Evolutionary conservation across 2,888 invertebrate species (phyloP), one percentile per base, ranked within the genome.

Genomic region (Limnephilus auricula): DNA sequence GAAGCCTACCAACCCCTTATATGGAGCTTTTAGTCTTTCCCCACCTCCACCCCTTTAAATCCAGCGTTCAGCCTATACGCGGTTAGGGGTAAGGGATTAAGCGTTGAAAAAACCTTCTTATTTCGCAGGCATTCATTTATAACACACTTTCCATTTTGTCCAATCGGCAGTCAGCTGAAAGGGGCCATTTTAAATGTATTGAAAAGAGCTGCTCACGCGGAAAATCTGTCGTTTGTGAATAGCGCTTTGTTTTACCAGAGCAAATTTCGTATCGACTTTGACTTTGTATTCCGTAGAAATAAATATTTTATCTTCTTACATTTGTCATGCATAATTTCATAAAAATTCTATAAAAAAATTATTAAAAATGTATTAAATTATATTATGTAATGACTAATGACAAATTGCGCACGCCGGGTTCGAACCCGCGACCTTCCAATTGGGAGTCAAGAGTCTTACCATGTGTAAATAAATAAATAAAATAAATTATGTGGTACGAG

Each of bases 131-230:
- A n/a, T 65, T 65, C 65, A 65, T 65, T 65, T 65, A 65, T 65
- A 65, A 65, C 65, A 65, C 50, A 18, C 50, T 65, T 65, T 80
- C 80, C 32, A 32, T 80, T 80, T 80, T 32, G 80, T 13, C 80
- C 80, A 80, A 80, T 80, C 80, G 80, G 80, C 30, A 80, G 32
- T 32, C 13, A 80, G 13, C 80, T 18, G 31, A 80, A 80, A 80
- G 30, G 80, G 32, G 3, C 32, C 31, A 80, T 32, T 80, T 80
- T 4, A 32, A 65, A 65, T 65, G 30, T 80, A 80, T 80, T 80
- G 31, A 80, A 80, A 80, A 80, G 32, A 32, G 30, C 32, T 80
- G 32, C 31, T 80, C 80, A 18, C 25, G 80, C 80, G 80, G 18
- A 32, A 80, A 80, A 80, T 32, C 31, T 31, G 9, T 80, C 65